A percentile compares a stretch with the other conserved stretches of the same genome.
Evolutionary conservation across 2,113 vertebrate species (phyloP).

Genomic region (Blennius ocellaris): DNA sequence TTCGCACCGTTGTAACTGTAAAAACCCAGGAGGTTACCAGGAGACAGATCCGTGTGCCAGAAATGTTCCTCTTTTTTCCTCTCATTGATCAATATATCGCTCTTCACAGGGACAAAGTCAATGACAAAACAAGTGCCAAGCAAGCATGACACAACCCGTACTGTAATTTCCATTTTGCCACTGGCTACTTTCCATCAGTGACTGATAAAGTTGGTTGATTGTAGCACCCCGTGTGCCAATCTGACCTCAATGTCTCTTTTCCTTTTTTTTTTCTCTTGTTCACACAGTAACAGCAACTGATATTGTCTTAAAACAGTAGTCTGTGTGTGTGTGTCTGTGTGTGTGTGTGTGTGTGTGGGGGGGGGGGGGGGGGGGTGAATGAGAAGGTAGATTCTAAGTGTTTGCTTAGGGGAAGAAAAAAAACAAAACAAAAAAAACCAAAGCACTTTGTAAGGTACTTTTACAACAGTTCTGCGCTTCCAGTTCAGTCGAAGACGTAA

Average conservation of each 20-base stretch:
- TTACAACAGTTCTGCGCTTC: constrained; percentile 73
- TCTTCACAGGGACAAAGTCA: constrained; percentile 77
- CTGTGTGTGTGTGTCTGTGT: constrained; percentile 31
- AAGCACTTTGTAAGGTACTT: constrained; percentile 79
- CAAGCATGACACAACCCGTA: constrained; percentile 79
- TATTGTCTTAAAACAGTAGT: constrained; percentile 71
- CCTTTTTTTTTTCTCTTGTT: constrained; percentile 36
- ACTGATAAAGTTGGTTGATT: constrained; percentile 75
- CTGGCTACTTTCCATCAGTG: constrained; percentile 84
- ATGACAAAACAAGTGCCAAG: constrained; percentile 84
- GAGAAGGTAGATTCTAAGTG: constrained; percentile 43
- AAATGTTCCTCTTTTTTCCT: constrained; percentile 50
- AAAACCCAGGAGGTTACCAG: constrained; percentile 39
- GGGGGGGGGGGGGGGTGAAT: constrained; percentile 27
- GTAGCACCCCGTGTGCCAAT: constrained; percentile 72
- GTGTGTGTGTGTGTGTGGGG: constrained; percentile 17
- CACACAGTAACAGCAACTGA: constrained; percentile 58
- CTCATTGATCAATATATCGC: constrained; percentile 72
- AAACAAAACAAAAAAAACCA: constrained; percentile 57
- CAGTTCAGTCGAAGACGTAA: constrained; percentile 57
- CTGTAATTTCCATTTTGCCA: constrained; percentile 85
- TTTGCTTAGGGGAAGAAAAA: constrained; percentile 51
- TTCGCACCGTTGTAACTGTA: constrained; percentile 45
- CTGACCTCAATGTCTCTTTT: constrained; percentile 56
- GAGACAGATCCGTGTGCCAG: constrained; percentile 64